These are phyloP conservation scores for Sycophila texana DNA, from an alignment of 2,888 invertebrate genomes.

Conservation along the genomic window DNA sequence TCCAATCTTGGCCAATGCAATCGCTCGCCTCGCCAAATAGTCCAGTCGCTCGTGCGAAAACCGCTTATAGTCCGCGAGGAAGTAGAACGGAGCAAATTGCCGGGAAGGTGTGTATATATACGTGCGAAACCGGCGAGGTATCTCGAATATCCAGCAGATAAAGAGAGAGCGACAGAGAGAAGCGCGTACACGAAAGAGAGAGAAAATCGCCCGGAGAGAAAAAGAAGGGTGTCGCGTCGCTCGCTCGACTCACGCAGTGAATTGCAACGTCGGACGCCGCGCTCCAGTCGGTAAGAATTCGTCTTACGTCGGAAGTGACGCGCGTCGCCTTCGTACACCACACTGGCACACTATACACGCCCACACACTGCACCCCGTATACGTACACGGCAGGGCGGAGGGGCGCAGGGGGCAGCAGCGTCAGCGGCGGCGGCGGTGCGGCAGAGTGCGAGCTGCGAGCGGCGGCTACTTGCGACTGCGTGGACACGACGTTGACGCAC, in stretches of 20 bases:
- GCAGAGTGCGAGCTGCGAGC: no score
- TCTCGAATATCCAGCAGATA: neutral
- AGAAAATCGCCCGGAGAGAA: neutral
- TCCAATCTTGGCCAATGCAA: no score
- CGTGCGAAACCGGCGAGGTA: neutral
- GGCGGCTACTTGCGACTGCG: no score
- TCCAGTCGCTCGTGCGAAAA: conserved; percentile 62
- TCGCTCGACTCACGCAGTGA: no score
- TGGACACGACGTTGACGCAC: neutral
- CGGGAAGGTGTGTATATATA: no score
- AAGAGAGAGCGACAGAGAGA: conserved; percentile 58
- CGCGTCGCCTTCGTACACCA: no score
- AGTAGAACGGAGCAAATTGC: neutral
- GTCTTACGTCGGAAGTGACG: conserved; percentile 13
- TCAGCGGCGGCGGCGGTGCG: neutral
- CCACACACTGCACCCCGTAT: no score
- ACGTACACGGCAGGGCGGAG: neutral
- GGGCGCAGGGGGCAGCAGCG: neutral
- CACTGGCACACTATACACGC: neutral
- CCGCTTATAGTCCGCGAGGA: no score
- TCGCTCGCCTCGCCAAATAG: conserved; percentile 32
- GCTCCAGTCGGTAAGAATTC: neutral
- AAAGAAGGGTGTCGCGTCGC: neutral
- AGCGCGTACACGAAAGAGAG: neutral
- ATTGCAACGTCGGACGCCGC: neutral